These are phyloP conservation scores for Euschistus heros DNA, from an alignment of 1,140 invertebrate species.

Conservation along the genomic window DNA sequence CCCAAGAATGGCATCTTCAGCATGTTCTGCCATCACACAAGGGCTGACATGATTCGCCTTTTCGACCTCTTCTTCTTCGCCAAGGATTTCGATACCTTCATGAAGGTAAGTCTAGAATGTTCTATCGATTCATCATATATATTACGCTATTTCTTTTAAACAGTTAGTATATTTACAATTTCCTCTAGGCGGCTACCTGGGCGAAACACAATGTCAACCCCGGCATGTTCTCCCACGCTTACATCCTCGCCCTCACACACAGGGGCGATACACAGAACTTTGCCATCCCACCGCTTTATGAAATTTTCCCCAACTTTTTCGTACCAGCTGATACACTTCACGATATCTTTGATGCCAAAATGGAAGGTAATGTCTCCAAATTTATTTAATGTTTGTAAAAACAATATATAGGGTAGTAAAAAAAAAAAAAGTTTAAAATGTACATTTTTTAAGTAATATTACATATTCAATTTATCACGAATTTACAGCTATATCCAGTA, in stretches of 20 bases:
- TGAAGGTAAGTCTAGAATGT: slow-evolving; percentile 23
- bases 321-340: slow-evolving; percentile 48
- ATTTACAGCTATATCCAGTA: not conserved
- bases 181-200: slow-evolving; percentile 50
- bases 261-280: slow-evolving; percentile 48
- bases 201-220: slow-evolving; percentile 49
- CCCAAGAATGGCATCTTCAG: slow-evolving; percentile 50
- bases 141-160: slow-evolving; percentile 29
- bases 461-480: not conserved
- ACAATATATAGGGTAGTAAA: slow-evolving; percentile 14
- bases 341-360: slow-evolving; percentile 40
- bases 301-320: slow-evolving; percentile 54
- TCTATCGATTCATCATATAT: not conserved
- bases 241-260: slow-evolving; percentile 47
- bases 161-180: slow-evolving; percentile 30
- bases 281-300: slow-evolving; percentile 51
- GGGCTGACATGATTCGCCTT: slow-evolving; percentile 47
- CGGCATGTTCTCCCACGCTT: slow-evolving; percentile 50
- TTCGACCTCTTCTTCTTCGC: slow-evolving; percentile 59
- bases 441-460: not conserved
- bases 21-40: slow-evolving; percentile 45
- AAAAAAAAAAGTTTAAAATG: slow-evolving; percentile 30
- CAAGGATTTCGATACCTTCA: slow-evolving; percentile 38
- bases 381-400: slow-evolving; percentile 39
- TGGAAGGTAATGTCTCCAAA: slow-evolving; percentile 30